Base-by-base conservation (phyloP, 2,113 vertebrate genomes). In the Sciurus niger region DNA sequence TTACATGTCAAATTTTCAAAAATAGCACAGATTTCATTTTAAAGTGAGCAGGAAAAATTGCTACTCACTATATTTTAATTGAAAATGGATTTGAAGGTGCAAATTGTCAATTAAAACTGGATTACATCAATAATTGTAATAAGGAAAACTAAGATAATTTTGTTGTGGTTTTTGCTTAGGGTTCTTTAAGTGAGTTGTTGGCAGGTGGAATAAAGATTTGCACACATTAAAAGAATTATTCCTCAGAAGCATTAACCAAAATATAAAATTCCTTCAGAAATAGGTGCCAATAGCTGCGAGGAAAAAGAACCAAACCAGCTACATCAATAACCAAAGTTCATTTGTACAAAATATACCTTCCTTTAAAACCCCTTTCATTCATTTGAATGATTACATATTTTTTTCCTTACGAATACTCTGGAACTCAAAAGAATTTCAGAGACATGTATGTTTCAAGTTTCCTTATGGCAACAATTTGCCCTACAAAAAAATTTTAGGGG, bases 11-110 rank as follows among this genome's bases (percentile, higher is more conserved):
- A 76, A 88, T 58, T 93, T 95, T 97, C 89, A 89, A 91, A 97
- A 97, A 97, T 96, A 97, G 97, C 95, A 97, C 90, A 93, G 79
- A 96, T 96, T 90, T 86, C 93, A 96, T 85, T 94, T 95, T 96
- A 93, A 97, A 76, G 93, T 90, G 79, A 85, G 60, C 48, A 87
- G 82, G 40, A 95, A 94, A 93, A 93, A 92, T 28, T 79, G 74
- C 40, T 91, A 24, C 77, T 88, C 89, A 84, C 84, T 97, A 34
- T 37, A 86, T 74, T 78, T 89, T n/a, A 51, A n/a, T 79, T 78
- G 84, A 53, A 95, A 96, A 93, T 63, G 74, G 11, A 67, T 84
- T 73, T 74, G 37, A 94, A 90, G 93, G 24, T 77, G n/a, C 46
- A 73, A 82, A 87, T 92, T 89, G 76, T 84, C 60, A 24, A 87